Conservation (phyloP, 2,113 vertebrate genomes). For the Scartelaos histophorus region DNA sequence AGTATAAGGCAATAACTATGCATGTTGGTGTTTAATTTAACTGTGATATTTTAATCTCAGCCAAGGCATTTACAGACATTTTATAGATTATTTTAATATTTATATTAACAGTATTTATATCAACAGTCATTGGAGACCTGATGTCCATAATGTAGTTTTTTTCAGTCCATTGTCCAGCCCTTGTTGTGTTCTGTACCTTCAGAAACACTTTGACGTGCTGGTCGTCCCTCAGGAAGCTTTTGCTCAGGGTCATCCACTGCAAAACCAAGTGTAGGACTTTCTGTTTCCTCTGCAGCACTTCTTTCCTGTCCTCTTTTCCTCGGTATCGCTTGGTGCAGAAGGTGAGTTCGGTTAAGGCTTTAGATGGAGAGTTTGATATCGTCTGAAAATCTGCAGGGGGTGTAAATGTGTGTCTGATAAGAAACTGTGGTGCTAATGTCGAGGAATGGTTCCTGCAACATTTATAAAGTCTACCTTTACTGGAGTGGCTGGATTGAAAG, state of each 20-base stretch:
- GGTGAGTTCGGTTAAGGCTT: constrained; percentile 86
- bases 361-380: constrained; percentile 16
- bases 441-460: constrained; percentile 21
- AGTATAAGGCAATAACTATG: neutral
- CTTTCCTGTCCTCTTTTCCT: constrained; percentile 84
- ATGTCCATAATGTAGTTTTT: neutral
- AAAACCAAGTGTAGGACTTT: constrained; percentile 93
- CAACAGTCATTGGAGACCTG: no score
- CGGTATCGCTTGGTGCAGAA: constrained; percentile 89
- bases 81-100: no score
- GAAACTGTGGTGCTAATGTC: neutral
- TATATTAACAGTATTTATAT: no score
- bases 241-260: constrained; percentile 90
- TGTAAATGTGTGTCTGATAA: neutral
- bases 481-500: neutral
- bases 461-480: neutral
- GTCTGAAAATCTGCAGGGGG: neutral
- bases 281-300: constrained; percentile 86
- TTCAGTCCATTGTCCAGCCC: neutral
- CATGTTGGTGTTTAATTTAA: neutral
- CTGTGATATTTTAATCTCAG: neutral
- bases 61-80: neutral
- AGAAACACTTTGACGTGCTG: constrained; percentile 91
- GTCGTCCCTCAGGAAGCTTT: constrained; percentile 88
- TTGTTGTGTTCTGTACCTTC: constrained; percentile 81